Percentiles rank a stretch among this genome's conserved stretches.
Conservation (phyloP, 2,797 vertebrate genomes). For the Fratercula arctica region DNA sequence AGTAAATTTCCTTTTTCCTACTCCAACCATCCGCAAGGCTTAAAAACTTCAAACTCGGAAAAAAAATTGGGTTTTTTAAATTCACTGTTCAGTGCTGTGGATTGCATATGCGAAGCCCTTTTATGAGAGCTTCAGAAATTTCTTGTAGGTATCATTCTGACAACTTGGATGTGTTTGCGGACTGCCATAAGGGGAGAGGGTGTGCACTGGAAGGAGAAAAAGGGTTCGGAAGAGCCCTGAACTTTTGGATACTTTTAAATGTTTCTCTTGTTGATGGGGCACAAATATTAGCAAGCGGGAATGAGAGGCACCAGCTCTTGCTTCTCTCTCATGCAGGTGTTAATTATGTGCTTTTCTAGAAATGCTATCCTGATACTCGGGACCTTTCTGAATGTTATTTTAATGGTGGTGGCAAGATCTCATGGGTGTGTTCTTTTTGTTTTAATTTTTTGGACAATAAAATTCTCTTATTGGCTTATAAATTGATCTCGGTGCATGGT, state of each 20-base stretch:
- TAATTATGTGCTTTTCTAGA: constrained; percentile 49
- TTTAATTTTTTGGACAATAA: constrained; percentile 66
- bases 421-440: background rate
- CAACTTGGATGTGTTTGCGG: constrained; percentile 46
- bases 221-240: constrained; percentile 12
- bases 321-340: constrained; percentile 3
- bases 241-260: constrained; percentile 47
- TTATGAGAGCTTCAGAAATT: constrained; percentile 69
- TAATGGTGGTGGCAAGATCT: background rate
- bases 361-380: background rate
- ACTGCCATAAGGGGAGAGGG: constrained; percentile 30
- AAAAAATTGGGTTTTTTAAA: constrained; percentile 81
- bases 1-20: constrained; percentile 94
- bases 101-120: constrained; percentile 69
- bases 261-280: constrained; percentile 20
- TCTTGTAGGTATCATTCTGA: constrained; percentile 41
- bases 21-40: constrained; percentile 84
- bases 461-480: constrained; percentile 17
- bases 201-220: constrained; percentile 52
- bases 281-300: background rate
- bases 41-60: constrained; percentile 85
- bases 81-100: constrained; percentile 75
- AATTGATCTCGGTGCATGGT: background rate
- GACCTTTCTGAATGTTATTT: background rate
- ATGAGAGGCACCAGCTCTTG: constrained; percentile 6